Evolutionary conservation across 2,113 vertebrate genomes (phyloP).

Genomic region (Caranx ignobilis): DNA sequence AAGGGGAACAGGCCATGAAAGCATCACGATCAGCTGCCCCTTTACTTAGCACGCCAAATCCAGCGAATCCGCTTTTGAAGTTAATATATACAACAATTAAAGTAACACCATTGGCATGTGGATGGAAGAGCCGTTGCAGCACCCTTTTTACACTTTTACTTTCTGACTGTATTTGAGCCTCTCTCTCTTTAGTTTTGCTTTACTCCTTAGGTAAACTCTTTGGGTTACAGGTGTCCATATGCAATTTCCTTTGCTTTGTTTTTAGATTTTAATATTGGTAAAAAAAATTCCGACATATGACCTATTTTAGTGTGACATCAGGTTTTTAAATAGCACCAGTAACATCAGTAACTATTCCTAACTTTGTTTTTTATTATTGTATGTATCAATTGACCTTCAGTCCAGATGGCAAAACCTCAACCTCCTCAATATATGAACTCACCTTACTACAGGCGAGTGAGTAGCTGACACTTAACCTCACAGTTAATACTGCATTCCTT

Average conservation of each 20-base stretch:
- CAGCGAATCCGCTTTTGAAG: conserved; percentile 47
- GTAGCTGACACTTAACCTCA: conserved; percentile 72
- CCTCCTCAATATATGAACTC: conserved; percentile 54
- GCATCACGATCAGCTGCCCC: conserved; percentile 39
- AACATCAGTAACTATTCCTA: conserved; percentile 35
- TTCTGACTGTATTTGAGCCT: conserved; percentile 33
- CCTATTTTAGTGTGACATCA: conserved; percentile 38
- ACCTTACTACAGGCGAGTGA: conserved; percentile 36
- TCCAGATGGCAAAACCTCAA: conserved; percentile 56
- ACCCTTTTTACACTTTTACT: conserved; percentile 51
- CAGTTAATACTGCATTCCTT: conserved; percentile 74
- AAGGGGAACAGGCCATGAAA: conserved; percentile 3
- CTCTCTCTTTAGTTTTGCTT: conserved; percentile 27
- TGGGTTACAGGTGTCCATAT: conserved; percentile 36
- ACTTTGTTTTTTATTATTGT: conserved; percentile 2
- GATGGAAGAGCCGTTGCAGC: conserved; percentile 71
- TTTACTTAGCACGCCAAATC: conserved; percentile 60
- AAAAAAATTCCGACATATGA: conserved; percentile 22
- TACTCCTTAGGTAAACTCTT: conserved; percentile 15
- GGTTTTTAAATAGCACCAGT: conserved; percentile 39
- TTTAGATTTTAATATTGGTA: conserved; percentile 34
- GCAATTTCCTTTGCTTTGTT: conserved; percentile 34
- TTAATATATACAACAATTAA: conserved; percentile 15
- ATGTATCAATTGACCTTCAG: conserved; percentile 31
- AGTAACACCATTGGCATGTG: conserved; percentile 75